Conservation (phyloP, 2,113 vertebrate species). For the Pseudopipra pipra region DNA sequence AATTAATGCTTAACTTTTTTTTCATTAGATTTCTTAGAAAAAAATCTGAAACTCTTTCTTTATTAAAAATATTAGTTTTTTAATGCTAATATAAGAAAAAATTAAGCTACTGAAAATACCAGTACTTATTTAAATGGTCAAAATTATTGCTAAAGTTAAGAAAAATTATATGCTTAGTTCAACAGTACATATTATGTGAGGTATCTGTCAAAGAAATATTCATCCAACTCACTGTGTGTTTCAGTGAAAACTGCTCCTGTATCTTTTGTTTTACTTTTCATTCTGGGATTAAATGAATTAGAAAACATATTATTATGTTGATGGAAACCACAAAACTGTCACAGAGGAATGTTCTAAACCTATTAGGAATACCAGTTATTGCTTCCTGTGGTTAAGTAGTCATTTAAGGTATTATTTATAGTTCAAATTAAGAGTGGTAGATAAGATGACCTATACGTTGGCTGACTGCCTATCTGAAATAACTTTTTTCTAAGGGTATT, state of each 20-base stretch:
- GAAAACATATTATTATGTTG: background rate
- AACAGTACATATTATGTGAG: background rate
- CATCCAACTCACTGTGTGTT: background rate
- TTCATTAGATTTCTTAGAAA: background rate
- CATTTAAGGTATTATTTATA: background rate
- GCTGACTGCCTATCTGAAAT: background rate
- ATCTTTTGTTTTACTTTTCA: background rate
- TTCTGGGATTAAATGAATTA: background rate
- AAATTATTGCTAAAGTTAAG: background rate
- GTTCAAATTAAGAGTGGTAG: background rate
- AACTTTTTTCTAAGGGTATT: background rate
- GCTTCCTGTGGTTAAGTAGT: background rate
- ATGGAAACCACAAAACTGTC: background rate
- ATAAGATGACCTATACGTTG: background rate
- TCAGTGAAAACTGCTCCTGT: background rate
- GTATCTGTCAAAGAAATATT: background rate
- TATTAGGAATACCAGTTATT: background rate
- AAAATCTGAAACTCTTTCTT: background rate
- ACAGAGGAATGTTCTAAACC: background rate
- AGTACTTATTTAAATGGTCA: background rate
- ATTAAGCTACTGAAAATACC: background rate
- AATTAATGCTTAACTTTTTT: background rate
- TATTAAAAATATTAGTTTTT: background rate
- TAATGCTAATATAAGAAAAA: background rate
- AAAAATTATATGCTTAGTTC: background rate